Conservation (phyloP, 2,113 vertebrate genomes). For the Elanoides forficatus region DNA sequence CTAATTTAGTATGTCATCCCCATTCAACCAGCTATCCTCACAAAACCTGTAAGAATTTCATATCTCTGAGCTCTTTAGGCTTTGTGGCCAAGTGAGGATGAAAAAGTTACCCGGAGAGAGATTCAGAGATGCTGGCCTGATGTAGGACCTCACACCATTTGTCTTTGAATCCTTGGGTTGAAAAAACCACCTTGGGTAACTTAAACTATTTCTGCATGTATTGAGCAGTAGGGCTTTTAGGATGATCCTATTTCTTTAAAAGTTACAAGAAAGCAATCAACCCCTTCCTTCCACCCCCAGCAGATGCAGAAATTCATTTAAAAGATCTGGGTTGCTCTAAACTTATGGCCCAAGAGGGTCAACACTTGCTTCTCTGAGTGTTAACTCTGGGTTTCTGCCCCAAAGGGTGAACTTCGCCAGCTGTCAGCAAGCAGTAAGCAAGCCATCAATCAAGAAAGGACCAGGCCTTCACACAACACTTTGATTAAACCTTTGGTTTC, state of each 20-base stretch:
- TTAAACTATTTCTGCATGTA: background rate
- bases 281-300: background rate
- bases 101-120: background rate
- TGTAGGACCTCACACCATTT: background rate
- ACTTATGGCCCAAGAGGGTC: background rate
- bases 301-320: background rate
- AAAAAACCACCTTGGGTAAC: background rate
- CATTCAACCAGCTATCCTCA: background rate
- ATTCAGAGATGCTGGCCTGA: background rate
- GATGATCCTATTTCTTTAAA: background rate
- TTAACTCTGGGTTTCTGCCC: background rate
- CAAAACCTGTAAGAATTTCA: background rate
- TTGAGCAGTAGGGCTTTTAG: background rate
- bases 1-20: background rate
- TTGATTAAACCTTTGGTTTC: constrained; percentile 28
- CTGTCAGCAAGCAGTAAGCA: background rate
- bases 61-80: background rate
- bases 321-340: background rate
- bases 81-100: background rate
- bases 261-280: background rate
- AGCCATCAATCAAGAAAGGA: background rate
- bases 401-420: background rate
- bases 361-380: background rate
- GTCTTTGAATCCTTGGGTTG: background rate
- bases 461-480: background rate